Percentiles rank a stretch among this genome's conserved stretches.
Evolutionary conservation across 2,113 vertebrate species (phyloP).

Genomic region (Hoplias malabaricus): DNA sequence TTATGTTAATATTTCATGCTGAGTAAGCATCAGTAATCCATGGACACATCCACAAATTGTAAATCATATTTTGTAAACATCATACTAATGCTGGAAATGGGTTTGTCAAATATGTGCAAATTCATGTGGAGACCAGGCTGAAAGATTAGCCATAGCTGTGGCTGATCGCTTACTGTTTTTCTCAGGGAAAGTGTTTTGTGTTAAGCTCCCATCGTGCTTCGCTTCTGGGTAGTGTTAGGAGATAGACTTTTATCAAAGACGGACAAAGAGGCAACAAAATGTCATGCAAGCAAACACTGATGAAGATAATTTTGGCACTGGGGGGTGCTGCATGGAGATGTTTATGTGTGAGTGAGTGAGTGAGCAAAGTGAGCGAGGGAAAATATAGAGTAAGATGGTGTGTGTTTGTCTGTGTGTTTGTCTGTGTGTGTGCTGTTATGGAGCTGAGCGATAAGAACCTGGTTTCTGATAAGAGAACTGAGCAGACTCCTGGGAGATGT

Average conservation of each 20-base stretch:
- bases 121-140: no score
- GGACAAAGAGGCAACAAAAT: constrained; percentile 47
- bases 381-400: not conserved
- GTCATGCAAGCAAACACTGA: constrained; percentile 52
- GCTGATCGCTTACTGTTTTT: not conserved
- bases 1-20: no score
- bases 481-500: constrained; percentile 54
- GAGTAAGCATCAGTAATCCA: no score
- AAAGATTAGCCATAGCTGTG: no score
- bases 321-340: not conserved
- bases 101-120: no score
- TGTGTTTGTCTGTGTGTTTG: constrained; percentile 5
- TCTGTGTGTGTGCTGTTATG: constrained; percentile 29
- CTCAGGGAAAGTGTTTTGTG: not conserved
- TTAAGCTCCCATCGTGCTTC: not conserved
- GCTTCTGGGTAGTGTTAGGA: not conserved
- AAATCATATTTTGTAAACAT: no score
- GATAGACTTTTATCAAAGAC: constrained; percentile 50
- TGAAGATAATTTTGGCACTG: constrained; percentile 60
- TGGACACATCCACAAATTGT: no score
- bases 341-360: not conserved
- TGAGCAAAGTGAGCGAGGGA: not conserved
- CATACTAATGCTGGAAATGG: no score
- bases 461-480: constrained; percentile 62
- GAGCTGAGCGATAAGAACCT: constrained; percentile 61